phyloP scores from a whole-genome alignment of 2,888 invertebrate genomes.

The Leucophenga maculata region DNA sequence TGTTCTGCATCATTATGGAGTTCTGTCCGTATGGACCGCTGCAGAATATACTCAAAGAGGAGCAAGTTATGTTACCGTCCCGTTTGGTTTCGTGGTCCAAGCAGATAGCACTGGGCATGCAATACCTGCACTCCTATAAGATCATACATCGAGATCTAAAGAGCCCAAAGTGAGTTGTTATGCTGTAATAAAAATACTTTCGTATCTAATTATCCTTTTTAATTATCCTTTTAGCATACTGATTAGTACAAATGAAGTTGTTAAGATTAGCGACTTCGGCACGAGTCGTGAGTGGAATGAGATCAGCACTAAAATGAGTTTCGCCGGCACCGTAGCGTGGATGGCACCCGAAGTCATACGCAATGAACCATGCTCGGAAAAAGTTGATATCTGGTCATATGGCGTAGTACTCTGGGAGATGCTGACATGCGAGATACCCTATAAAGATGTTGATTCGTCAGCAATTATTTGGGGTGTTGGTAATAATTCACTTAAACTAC shows the following conservation, averaged over 20 bases:
- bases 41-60: slow-evolving; percentile 89
- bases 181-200: not conserved
- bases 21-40: slow-evolving; percentile 96
- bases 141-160: slow-evolving; percentile 99
- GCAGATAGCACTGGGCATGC: slow-evolving; percentile 97
- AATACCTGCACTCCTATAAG: slow-evolving; percentile 94
- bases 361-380: slow-evolving; percentile 96
- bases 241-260: slow-evolving; percentile 83
- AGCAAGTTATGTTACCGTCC: slow-evolving; percentile 87
- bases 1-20: slow-evolving; percentile 98
- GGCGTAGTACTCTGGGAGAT: slow-evolving; percentile 99
- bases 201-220: not conserved
- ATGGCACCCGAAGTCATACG: slow-evolving; percentile 99
- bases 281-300: slow-evolving; percentile 96
- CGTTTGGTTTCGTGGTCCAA: slow-evolving; percentile 93
- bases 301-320: slow-evolving; percentile 96
- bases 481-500: slow-evolving; percentile 90
- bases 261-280: slow-evolving; percentile 99
- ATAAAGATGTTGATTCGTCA: slow-evolving; percentile 94
- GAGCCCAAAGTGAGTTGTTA: slow-evolving; percentile 93
- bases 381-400: slow-evolving; percentile 98
- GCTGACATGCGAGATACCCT: slow-evolving; percentile 93
- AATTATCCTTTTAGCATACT: slow-evolving; percentile 80
- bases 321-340: slow-evolving; percentile 99
- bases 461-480: slow-evolving; percentile 99